Conservation (phyloP, 2,797 vertebrate genomes). For the Pempheris klunzingeri region DNA sequence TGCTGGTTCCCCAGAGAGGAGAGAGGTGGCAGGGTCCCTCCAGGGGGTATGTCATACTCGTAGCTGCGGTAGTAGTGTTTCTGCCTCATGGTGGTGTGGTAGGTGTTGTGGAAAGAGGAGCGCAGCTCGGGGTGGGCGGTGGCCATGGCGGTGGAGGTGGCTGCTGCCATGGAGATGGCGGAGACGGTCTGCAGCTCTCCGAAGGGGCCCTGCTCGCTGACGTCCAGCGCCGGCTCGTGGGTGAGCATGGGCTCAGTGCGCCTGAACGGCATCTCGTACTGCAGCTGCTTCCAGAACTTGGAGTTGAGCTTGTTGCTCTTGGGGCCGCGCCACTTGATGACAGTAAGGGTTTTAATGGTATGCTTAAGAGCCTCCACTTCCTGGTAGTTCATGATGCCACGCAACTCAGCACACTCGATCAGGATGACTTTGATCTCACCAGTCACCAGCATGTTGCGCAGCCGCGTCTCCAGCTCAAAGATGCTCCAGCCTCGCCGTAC, state of each 20-base stretch:
- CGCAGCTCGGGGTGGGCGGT: conserved; percentile 98
- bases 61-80: conserved; percentile 99
- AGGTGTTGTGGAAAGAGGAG: conserved; percentile 97
- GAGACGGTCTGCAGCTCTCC: conserved; percentile 98
- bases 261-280: conserved; percentile 99
- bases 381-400: conserved; percentile 99
- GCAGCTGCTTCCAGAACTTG: conserved; percentile 99
- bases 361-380: conserved; percentile 99
- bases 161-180: conserved; percentile 98
- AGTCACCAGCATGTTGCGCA: conserved; percentile 96
- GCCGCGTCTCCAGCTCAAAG: conserved; percentile 98
- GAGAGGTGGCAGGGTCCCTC: conserved; percentile 95
- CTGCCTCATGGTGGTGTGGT: conserved; percentile 98
- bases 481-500: conserved; percentile 99
- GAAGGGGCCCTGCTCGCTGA: conserved; percentile 98
- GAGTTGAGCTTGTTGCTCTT: conserved; percentile 99
- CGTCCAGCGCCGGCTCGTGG: conserved; percentile 96
- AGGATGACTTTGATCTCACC: conserved; percentile 99
- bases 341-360: conserved; percentile 97
- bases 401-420: conserved; percentile 97
- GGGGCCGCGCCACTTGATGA: conserved; percentile 97
- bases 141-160: conserved; percentile 96
- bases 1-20: conserved; percentile 97
- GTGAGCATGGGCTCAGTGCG: conserved; percentile 94
- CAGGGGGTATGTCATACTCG: conserved; percentile 92